Evolutionary conservation across 2,113 vertebrate species (phyloP).

Genomic region (Hemiprocne comata): DNA sequence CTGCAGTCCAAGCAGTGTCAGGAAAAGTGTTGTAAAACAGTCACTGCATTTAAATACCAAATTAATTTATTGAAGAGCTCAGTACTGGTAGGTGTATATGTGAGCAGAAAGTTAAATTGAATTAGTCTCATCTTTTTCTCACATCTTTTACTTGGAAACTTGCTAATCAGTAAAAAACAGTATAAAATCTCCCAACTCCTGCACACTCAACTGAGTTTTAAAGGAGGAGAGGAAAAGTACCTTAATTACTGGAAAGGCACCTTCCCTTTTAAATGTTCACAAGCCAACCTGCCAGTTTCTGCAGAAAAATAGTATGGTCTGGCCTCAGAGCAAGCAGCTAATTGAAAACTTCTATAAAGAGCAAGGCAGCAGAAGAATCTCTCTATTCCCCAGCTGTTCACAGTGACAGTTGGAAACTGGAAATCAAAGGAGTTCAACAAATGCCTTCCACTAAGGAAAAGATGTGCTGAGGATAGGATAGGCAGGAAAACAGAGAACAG

Average conservation of each 20-base stretch:
- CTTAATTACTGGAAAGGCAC: neutral
- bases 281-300: neutral
- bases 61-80: neutral
- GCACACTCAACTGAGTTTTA: neutral
- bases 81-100: neutral
- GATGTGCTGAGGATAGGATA: conserved; percentile 36
- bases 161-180: neutral
- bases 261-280: neutral
- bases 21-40: neutral
- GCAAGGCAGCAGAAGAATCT: neutral
- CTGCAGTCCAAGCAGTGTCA: neutral
- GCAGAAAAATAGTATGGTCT: neutral
- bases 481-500: neutral
- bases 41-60: neutral
- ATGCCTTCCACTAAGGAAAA: conserved; percentile 47
- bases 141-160: neutral
- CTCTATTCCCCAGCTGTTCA: conserved; percentile 57
- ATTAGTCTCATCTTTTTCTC: neutral
- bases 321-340: neutral
- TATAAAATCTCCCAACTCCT: neutral
- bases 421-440: conserved; percentile 19
- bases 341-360: neutral
- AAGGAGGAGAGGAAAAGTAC: neutral
- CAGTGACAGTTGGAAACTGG: conserved; percentile 54
- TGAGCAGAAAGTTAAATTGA: neutral